Evolutionary conservation across 1,140 invertebrate genomes (phyloP).

Genomic region (Drosophila varians): DNA sequence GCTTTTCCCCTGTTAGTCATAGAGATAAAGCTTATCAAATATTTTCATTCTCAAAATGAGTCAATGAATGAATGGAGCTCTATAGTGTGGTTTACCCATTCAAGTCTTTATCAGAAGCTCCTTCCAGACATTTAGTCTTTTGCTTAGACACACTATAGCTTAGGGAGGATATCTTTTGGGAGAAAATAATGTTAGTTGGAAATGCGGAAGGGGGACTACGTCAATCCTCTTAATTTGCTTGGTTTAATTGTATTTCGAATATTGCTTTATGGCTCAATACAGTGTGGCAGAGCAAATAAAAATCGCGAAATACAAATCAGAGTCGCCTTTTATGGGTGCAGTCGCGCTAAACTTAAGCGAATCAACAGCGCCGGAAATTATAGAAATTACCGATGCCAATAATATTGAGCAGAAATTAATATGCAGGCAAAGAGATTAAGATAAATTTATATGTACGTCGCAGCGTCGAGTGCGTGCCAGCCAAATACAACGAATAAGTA

Average conservation of each 20-base stretch:
- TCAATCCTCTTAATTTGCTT: conserved; percentile 18
- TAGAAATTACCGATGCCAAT: conserved; percentile 70
- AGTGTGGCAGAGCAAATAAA: conserved; percentile 23
- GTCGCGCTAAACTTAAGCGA: conserved; percentile 42
- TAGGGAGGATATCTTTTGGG: background rate
- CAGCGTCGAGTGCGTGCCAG: conserved; percentile 68
- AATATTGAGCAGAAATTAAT: conserved; percentile 75
- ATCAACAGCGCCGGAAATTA: conserved; percentile 71
- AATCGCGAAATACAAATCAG: conserved; percentile 43
- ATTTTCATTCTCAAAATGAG: too few species aligned
- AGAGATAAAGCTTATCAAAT: too few species aligned
- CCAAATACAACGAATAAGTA: conserved; percentile 47
- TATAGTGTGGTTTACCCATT: too few species aligned
- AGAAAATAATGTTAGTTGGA: background rate
- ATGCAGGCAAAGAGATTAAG: conserved; percentile 69
- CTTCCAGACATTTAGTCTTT: background rate
- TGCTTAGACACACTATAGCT: too few species aligned
- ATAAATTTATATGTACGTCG: conserved; percentile 73
- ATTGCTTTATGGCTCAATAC: conserved; percentile 33
- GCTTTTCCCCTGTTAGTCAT: too few species aligned
- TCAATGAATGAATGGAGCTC: too few species aligned
- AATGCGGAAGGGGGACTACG: conserved; percentile 28
- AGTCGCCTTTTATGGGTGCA: conserved; percentile 49
- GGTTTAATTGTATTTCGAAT: conserved; percentile 30
- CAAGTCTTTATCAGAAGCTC: background rate